Percentiles rank a stretch among this genome's conserved stretches.
These are phyloP conservation scores for Pampusana beccarii DNA, from an alignment of 2,113 vertebrate species.

Conservation along the genomic window DNA sequence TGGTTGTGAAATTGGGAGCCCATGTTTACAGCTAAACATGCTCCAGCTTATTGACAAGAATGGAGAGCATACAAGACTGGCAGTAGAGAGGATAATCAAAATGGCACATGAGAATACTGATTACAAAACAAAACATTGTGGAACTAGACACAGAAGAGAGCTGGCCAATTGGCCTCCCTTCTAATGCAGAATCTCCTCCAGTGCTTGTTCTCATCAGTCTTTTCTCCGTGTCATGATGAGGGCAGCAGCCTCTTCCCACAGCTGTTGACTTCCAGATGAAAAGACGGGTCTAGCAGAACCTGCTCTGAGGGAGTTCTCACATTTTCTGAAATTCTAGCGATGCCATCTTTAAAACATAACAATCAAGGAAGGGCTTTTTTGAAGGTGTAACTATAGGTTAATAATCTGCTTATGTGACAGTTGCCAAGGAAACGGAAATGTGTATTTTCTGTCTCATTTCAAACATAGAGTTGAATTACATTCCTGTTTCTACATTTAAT, in stretches of 20 bases:
- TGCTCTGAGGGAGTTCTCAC: background rate
- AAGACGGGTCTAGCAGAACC: background rate
- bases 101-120: background rate
- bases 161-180: background rate
- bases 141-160: background rate
- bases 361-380: background rate
- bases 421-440: background rate
- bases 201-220: background rate
- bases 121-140: background rate
- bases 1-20: background rate
- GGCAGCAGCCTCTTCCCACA: background rate
- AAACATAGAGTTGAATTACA: constrained; percentile 8
- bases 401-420: background rate
- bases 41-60: background rate
- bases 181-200: background rate
- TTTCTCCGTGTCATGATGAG: background rate
- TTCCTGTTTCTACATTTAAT: constrained; percentile 20
- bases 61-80: background rate
- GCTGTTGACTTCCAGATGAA: background rate
- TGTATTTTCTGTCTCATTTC: constrained; percentile 10
- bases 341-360: background rate
- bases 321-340: background rate
- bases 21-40: background rate
- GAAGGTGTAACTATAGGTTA: background rate
- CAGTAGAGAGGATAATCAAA: background rate